Evolutionary conservation across 2,888 invertebrate species (phyloP), one percentile per base, ranked within the genome.

Genomic region (Rosalia funebris): DNA sequence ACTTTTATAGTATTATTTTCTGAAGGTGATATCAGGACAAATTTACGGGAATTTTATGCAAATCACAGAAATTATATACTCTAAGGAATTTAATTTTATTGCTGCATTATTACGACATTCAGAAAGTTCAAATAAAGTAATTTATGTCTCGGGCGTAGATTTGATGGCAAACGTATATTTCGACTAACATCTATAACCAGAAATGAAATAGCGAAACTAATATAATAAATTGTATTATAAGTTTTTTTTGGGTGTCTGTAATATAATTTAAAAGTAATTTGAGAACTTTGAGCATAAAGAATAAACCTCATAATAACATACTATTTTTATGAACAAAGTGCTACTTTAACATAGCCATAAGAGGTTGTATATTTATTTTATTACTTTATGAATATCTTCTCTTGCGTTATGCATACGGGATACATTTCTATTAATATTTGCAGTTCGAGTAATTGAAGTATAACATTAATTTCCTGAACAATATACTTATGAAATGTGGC

Each of bases 21-120:
- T 25, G 7, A 7, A 25, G 25, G 4, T 25, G 25, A 25, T 25
- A 25, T 25, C 7, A 17, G 4, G 19, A 9, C 14, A 50, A 50
- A 50, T 20, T 48, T 39, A 50, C 39, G 50, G n/a, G 50, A 41
- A 50, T n/a, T 50, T 31, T 50, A 50, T 50, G 50, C n/a, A 39
- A 50, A 50, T 50, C 10, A 36, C 39, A 25, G 2, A 41, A 9
- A 25, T 25, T 5, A 25, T 25, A 41, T 39, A 25, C 19, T 39
- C 37, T 9, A 15, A 25, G 17, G 15, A 50, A 50, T 50, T 39
- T 41, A 39, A 50, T 50, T 25, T 25, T 50, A 36, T 20, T 19
- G 25, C 19, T 39, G 15, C 20, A 14, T 39, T 41, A 50, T 50
- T 50, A 19, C 25, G 20, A 34, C 12, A 20, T 39, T 39, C 15